phyloP scores from a whole-genome alignment of 2,797 vertebrate species.

The Aratinga solstitialis region DNA sequence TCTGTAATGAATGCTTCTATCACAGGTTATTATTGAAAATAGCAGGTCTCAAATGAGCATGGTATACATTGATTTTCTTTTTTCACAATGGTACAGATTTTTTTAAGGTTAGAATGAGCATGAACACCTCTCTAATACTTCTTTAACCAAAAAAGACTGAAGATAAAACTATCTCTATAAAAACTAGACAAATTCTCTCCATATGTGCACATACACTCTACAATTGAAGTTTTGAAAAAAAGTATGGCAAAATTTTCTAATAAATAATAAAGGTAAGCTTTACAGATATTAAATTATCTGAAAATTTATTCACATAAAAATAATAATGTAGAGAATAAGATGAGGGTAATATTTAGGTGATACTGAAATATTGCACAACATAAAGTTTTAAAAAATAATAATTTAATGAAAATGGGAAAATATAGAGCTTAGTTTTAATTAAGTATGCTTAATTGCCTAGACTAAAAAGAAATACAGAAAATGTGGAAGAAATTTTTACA shows the following conservation, averaged over 20 bases:
- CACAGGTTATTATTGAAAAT: conserved; percentile 71
- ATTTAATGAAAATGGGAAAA: neutral
- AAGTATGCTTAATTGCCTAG: neutral
- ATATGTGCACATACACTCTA: neutral
- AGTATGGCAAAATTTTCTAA: neutral
- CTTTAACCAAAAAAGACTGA: neutral
- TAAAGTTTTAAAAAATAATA: neutral
- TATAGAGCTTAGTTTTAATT: neutral
- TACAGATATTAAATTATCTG: neutral
- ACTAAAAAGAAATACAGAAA: neutral
- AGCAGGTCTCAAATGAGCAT: conserved; percentile 56
- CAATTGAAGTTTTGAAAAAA: neutral
- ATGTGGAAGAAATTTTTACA: neutral
- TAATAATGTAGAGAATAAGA: neutral
- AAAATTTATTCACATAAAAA: neutral
- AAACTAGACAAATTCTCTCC: neutral
- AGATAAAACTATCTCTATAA: neutral
- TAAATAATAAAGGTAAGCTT: neutral
- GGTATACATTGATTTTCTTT: conserved; percentile 49
- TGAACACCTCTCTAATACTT: neutral
- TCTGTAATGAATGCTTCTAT: conserved; percentile 61
- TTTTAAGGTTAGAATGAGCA: conserved; percentile 14
- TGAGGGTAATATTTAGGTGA: neutral
- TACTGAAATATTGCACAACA: neutral
- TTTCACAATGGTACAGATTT: neutral